phyloP scores from a whole-genome alignment of 2,888 invertebrate genomes.

The Pyrrhia umbra region DNA sequence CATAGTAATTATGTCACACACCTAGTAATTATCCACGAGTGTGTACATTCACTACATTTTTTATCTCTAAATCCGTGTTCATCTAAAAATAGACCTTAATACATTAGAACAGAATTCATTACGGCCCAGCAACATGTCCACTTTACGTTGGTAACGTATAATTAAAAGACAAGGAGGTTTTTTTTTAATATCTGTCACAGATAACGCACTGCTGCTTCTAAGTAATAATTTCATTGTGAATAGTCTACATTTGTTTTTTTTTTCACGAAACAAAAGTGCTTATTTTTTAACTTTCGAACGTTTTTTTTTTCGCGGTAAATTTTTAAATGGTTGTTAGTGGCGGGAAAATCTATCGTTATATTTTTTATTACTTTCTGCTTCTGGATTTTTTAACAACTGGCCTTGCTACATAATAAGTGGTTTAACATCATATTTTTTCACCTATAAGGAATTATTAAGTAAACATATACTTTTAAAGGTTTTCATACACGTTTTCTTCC shows the following conservation, averaged over 20 bases:
- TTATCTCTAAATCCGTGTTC: slow-evolving; percentile 70
- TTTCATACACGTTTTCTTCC: too few relatives aligned
- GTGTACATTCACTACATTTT: slow-evolving; percentile 69
- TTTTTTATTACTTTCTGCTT: neutral
- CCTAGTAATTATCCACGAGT: slow-evolving; percentile 74
- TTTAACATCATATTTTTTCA: too few relatives aligned
- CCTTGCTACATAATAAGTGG: neutral
- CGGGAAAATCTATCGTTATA: neutral
- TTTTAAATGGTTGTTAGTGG: slow-evolving; percentile 6
- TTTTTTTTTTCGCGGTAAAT: slow-evolving; percentile 41
- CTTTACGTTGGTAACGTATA: slow-evolving; percentile 68
- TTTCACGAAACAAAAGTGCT: slow-evolving; percentile 51
- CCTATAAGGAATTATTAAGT: too few relatives aligned
- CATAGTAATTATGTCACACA: slow-evolving; percentile 81
- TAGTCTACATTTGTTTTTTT: slow-evolving; percentile 54
- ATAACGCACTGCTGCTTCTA: slow-evolving; percentile 71
- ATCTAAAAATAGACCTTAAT: slow-evolving; percentile 68
- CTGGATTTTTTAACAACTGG: neutral
- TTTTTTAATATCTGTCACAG: slow-evolving; percentile 73
- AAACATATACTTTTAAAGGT: too few relatives aligned
- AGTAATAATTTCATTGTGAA: slow-evolving; percentile 70
- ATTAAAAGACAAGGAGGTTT: slow-evolving; percentile 76
- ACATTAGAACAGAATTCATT: slow-evolving; percentile 62
- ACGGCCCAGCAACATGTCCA: slow-evolving; percentile 41
- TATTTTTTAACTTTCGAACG: slow-evolving; percentile 18